Evolutionary conservation across 2,797 vertebrate genomes (phyloP).

Genomic region (Decapterus maruadsi): DNA sequence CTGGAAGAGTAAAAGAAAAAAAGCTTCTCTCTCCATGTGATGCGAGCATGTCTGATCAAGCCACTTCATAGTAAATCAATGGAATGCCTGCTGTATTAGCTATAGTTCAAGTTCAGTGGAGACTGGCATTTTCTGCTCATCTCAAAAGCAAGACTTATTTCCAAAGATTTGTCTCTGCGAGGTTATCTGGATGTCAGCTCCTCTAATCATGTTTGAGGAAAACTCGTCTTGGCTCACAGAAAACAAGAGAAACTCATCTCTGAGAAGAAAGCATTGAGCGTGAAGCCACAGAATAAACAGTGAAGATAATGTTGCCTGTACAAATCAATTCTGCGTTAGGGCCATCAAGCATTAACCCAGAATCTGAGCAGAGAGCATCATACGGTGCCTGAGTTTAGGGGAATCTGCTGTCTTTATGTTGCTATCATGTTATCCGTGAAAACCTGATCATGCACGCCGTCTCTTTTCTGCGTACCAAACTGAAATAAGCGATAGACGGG

Average conservation of each 20-base stretch:
- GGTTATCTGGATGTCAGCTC: constrained; percentile 65
- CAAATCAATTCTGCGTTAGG: constrained; percentile 64
- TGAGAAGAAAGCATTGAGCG: constrained; percentile 45
- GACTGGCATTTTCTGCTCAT: constrained; percentile 53
- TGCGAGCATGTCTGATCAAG: constrained; percentile 55
- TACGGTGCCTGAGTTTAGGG: constrained; percentile 39
- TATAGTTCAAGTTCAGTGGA: constrained; percentile 42
- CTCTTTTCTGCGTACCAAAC: constrained; percentile 22
- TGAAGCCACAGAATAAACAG: constrained; percentile 69
- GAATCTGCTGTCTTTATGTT: constrained; percentile 56
- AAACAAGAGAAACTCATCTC: constrained; percentile 68
- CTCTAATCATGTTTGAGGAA: constrained; percentile 72
- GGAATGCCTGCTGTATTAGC: constrained; percentile 44
- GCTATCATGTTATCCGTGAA: constrained; percentile 50
- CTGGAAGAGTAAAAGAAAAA: constrained; percentile 25
- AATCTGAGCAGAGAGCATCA: constrained; percentile 49
- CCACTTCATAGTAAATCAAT: constrained; percentile 37
- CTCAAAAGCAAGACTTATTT: constrained; percentile 62
- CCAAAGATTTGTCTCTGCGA: constrained; percentile 57
- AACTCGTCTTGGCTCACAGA: constrained; percentile 53
- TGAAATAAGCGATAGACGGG: constrained; percentile 20
- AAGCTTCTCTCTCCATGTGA: constrained; percentile 29
- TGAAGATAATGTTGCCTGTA: constrained; percentile 66
- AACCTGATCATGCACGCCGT: constrained; percentile 53
- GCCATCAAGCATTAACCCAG: constrained; percentile 60